These are phyloP conservation scores for Lepidurus arcticus DNA, from an alignment of 1,140 invertebrate genomes.

Conservation along the genomic window DNA sequence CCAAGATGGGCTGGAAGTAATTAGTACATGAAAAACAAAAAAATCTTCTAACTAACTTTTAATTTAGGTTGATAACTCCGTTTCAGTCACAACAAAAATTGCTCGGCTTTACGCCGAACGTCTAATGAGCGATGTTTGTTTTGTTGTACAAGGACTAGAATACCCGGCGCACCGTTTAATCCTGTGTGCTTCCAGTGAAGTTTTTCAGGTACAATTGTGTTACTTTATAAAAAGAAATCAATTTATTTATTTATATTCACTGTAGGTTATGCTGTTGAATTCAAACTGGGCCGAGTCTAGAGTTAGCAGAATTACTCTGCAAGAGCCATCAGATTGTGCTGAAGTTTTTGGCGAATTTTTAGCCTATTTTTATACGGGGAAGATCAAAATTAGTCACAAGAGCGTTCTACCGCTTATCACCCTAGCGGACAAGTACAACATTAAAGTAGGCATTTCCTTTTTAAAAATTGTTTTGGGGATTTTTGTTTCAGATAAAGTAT, in stretches of 20 bases:
- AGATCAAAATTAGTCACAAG: conserved; percentile 72
- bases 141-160: conserved; percentile 69
- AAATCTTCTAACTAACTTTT: too few relatives aligned
- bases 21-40: too few relatives aligned
- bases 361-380: conserved; percentile 85
- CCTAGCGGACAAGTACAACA: conserved; percentile 90
- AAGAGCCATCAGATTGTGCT: conserved; percentile 77
- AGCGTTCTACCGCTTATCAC: conserved; percentile 78
- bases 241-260: conserved; percentile 30
- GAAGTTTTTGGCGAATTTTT: conserved; percentile 83
- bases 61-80: conserved; percentile 71
- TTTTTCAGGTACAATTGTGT: conserved; percentile 67
- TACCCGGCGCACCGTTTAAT: conserved; percentile 87
- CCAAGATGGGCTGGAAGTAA: too few relatives aligned
- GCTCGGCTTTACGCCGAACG: conserved; percentile 72
- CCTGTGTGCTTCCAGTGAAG: conserved; percentile 88
- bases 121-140: conserved; percentile 76
- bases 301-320: conserved; percentile 71
- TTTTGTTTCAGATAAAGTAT: conserved; percentile 25
- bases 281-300: conserved; percentile 85
- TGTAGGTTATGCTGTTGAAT: conserved; percentile 88
- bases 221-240: conserved; percentile 27
- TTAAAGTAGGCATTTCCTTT: conserved; percentile 55
- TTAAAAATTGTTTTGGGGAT: conserved; percentile 15
- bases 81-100: conserved; percentile 70